phyloP scores from a whole-genome alignment of 2,113 vertebrate genomes.

The Pipra filicauda region DNA sequence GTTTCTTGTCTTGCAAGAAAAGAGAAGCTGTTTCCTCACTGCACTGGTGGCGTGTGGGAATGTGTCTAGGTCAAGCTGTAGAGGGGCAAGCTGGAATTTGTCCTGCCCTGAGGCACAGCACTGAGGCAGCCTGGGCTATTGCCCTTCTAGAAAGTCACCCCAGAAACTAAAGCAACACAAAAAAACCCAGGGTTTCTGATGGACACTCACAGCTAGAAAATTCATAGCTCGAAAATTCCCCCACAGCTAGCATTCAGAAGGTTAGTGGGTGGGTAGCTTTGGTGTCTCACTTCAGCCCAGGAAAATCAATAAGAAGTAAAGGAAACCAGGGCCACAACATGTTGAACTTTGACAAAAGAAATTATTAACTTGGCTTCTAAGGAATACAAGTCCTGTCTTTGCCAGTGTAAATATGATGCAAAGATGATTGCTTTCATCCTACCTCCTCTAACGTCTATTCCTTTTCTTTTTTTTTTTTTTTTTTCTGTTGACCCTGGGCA shows the following conservation, averaged over 20 bases:
- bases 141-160: not conserved
- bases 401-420: slow-evolving; percentile 58
- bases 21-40: not conserved
- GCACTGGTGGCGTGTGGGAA: not conserved
- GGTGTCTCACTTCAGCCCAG: not conserved
- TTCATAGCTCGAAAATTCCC: not conserved
- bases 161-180: not conserved
- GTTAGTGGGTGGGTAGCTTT: slow-evolving; percentile 7
- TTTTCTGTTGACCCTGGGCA: slow-evolving; percentile 50
- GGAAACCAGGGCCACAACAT: not conserved
- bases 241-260: not conserved
- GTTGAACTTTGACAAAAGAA: slow-evolving; percentile 54
- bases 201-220: not conserved
- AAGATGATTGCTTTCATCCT: slow-evolving; percentile 23
- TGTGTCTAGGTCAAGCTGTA: not conserved
- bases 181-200: not conserved
- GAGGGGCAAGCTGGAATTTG: not conserved
- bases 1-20: not conserved
- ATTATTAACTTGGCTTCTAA: slow-evolving; percentile 42
- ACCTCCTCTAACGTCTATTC: not conserved
- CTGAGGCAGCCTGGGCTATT: not conserved
- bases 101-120: not conserved
- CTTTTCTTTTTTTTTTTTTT: not conserved
- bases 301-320: slow-evolving; percentile 34
- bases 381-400: not conserved